Evolutionary conservation across 2,797 vertebrate species (phyloP), one percentile per base, ranked within the genome.

Genomic region (Hydrocynus forskahlii): DNA sequence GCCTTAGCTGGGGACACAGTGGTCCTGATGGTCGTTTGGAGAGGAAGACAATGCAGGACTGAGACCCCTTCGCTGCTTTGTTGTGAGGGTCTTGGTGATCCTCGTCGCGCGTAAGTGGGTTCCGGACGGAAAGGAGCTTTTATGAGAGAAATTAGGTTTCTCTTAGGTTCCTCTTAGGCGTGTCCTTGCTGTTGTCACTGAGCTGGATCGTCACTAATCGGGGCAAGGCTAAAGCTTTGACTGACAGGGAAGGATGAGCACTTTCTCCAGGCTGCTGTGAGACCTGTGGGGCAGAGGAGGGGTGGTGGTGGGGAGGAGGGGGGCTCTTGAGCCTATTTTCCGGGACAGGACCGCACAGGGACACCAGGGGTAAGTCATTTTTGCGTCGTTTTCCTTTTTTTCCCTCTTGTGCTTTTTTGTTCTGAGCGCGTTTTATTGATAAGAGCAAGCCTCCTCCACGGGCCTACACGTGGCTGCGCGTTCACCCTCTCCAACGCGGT

Each of bases 321-420:
- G 71, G 13, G 13, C 13, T 13, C 19, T 45, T 62, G 71, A 79
- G 57, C 43, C 76, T 21, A 78, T 68, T 87, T 52, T 84, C 88
- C 79, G 64, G 88, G 88, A 80, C 43, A 67, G 69, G 10, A 60
- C 70, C n/a, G 69, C 63, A 38, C 69, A 16, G 25, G 54, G 87
- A 90, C 89, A 88, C 83, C 40, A 35, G 35, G 59, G 86, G 81
- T 72, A 83, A 79, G 74, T 64, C 40, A 13, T 23, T 12, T 67
- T 52, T 57, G 12, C 13, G 16, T 52, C 48, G 12, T 52, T 52
- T 52, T 13, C 13, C 3, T 14, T 4, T 52, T 12, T 13, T 38
- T 13, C 43, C 17, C 21, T 23, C 19, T 62, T 8, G 29, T 4
- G 71, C n/a, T 57, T 38, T 48, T 8, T 48, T 12, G 12, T 14